Base-by-base conservation (phyloP, 1,140 invertebrate species). In the Drosophila arizonae region DNA sequence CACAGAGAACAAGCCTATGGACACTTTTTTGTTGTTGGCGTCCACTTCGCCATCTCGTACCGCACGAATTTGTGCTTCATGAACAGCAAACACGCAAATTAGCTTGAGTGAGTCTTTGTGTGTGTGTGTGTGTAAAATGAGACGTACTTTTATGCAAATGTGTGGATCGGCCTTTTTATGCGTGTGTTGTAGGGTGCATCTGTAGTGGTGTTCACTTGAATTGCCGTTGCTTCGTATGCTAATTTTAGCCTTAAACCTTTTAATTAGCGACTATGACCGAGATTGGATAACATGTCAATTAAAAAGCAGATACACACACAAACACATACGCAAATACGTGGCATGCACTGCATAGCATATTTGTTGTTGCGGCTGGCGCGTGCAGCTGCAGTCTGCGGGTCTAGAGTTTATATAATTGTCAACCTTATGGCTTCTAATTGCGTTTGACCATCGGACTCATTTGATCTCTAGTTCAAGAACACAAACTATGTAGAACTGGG, bases 161-260 rank as follows among this genome's bases (percentile, higher is more conserved):
- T 61, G 36, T 26, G 28, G 52, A 56, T 36, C 11, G 9, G 9
- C 41, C 52, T 48, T 26, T 68, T 51, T 60, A 61, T 50, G 61
- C 10, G 55, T 63, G 48, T 74, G 24, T 15, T 45, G 30, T 60
- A 24, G 6, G 39, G 17, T 68, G 68, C 55, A 56, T 33, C 52
- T 58, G 76, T 75, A 17, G 43, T 58, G 66, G 73, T 69, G 61
- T 58, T 78, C 67, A 58, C 39, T 68, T 63, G 62, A 76, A 72
- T 76, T 77, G 68, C 63, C 55, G 62, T 72, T 76, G 69, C 60
- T 60, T 61, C 55, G 61, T 88, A 88, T 88, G 84, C 84, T 80
- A 88, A 88, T 88, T 88, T 88, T 77, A 80, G 74, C 84, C 84
- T 80, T 88, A 88, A 88, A 84, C 84, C 79, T 88, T 88, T 88